These are phyloP conservation scores for Rhopalosiphum nymphaeae DNA, from an alignment of 2,888 invertebrate species.

Conservation along the genomic window DNA sequence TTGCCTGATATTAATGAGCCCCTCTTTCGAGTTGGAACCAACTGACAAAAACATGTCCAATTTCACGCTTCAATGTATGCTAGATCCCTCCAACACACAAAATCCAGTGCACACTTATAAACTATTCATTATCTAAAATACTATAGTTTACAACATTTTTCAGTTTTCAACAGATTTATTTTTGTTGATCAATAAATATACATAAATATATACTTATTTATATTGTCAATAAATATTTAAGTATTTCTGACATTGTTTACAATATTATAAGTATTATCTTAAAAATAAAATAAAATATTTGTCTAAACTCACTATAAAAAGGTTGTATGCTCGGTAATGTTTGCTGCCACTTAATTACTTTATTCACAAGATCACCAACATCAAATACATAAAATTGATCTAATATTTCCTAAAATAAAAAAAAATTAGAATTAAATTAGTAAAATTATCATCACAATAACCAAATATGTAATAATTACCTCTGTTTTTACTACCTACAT, in stretches of 20 bases:
- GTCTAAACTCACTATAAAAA: slow-evolving; percentile 81
- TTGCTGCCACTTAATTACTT: slow-evolving; percentile 85
- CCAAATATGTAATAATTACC: slow-evolving; percentile 27
- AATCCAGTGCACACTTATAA: neutral
- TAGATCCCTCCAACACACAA: too few species aligned
- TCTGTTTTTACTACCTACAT: slow-evolving; percentile 60
- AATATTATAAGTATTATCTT: neutral
- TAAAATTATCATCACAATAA: neutral
- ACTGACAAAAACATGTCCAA: too few species aligned
- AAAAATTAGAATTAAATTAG: slow-evolving; percentile 4
- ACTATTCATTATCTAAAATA: neutral
- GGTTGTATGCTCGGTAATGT: slow-evolving; percentile 90
- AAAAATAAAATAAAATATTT: neutral
- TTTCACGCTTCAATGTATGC: too few species aligned
- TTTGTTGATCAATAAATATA: neutral
- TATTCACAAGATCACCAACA: slow-evolving; percentile 85
- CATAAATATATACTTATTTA: neutral
- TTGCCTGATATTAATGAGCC: too few species aligned
- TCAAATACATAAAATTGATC: slow-evolving; percentile 94
- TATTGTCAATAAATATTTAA: neutral
- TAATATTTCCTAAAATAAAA: slow-evolving; percentile 76
- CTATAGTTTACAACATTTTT: neutral
- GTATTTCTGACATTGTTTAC: neutral
- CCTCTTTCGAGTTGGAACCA: too few species aligned
- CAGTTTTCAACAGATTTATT: neutral